Conservation (phyloP, 2,888 invertebrate genomes). For the Crematogaster levior region DNA sequence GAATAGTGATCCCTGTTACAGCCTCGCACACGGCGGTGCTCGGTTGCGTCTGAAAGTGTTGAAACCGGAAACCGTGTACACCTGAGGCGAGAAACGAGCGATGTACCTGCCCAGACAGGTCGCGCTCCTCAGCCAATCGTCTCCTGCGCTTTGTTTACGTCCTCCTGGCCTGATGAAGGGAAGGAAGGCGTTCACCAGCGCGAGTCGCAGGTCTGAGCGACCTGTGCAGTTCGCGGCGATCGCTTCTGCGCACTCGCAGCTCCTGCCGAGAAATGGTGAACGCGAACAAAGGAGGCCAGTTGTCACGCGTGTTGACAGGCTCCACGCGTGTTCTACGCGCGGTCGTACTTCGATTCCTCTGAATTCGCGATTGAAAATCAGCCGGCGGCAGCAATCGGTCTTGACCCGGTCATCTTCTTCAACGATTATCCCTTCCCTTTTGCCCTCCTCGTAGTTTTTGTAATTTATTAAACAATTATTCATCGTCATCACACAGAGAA, state of each 20-base stretch:
- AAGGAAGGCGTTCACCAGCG: conserved; percentile 57
- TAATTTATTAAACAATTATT: neutral
- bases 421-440: neutral
- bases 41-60: neutral
- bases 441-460: neutral
- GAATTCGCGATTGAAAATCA: neutral
- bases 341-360: neutral
- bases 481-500: neutral
- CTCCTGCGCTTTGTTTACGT: conserved; percentile 67
- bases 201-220: conserved; percentile 58
- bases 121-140: conserved; percentile 72
- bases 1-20: neutral
- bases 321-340: conserved; percentile 7
- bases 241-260: conserved; percentile 43
- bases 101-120: conserved; percentile 69
- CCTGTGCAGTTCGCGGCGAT: conserved; percentile 67
- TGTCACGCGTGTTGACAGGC: conserved; percentile 6
- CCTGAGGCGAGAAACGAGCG: conserved; percentile 20
- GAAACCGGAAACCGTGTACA: conserved; percentile 3
- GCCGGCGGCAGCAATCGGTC: neutral
- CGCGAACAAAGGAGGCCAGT: conserved; percentile 33
- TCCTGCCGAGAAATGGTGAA: neutral
- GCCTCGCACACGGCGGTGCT: neutral
- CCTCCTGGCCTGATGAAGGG: conserved; percentile 56
- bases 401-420: neutral